A percentile compares a stretch with the other conserved stretches of the same genome.
Conservation (phyloP, 2,113 vertebrate genomes). For the Raja brachyura region DNA sequence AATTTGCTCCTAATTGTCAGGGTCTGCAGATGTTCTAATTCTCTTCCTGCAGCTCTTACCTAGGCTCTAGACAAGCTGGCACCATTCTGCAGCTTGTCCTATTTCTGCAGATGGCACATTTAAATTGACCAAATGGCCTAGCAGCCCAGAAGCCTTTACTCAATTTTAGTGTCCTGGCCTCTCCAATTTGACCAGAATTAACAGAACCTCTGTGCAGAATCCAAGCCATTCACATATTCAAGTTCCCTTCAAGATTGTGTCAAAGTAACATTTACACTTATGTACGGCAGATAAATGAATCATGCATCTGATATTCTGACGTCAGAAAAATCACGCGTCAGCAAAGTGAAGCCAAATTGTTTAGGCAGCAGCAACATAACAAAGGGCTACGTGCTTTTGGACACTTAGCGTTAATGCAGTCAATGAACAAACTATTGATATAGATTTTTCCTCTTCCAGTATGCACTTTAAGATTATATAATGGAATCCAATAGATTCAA, state of each 20-base stretch:
- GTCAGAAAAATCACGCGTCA: not conserved
- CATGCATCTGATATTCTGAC: not conserved
- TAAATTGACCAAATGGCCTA: too few relatives aligned
- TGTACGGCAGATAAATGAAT: not conserved
- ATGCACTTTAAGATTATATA: not conserved
- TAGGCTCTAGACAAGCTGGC: too few relatives aligned
- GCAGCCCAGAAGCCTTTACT: too few relatives aligned
- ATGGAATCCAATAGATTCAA: not conserved
- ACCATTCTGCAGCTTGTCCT: too few relatives aligned
- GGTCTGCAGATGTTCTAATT: too few relatives aligned
- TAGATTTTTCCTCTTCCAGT: not conserved
- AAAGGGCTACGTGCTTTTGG: not conserved
- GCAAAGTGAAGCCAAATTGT: not conserved
- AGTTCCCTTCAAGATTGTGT: not conserved
- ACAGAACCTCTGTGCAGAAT: too few relatives aligned
- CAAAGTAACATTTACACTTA: not conserved
- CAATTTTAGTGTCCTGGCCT: too few relatives aligned
- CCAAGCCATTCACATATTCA: not conserved
- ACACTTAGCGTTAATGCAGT: not conserved
- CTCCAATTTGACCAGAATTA: too few relatives aligned
- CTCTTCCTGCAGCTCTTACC: too few relatives aligned
- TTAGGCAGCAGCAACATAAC: not conserved
- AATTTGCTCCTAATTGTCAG: too few relatives aligned
- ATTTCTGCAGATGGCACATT: too few relatives aligned
- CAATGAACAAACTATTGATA: not conserved